phyloP scores from a whole-genome alignment of 2,797 vertebrate genomes.

The Acridotheres tristis region DNA sequence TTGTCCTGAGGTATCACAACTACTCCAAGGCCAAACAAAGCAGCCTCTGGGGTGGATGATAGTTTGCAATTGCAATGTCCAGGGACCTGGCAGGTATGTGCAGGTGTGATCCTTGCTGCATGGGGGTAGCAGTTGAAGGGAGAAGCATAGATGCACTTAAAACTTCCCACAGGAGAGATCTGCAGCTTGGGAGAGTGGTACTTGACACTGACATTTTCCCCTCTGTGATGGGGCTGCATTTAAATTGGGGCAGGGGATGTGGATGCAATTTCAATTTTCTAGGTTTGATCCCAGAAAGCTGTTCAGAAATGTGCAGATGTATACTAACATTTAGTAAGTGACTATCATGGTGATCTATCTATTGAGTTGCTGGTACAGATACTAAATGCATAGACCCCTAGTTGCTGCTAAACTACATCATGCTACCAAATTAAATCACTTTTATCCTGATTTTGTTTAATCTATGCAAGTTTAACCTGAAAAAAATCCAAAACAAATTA shows the following conservation, averaged over 20 bases:
- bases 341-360: neutral
- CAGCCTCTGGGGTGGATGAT: no score
- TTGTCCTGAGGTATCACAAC: neutral
- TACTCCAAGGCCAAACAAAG: neutral
- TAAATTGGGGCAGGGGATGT: fast-evolving
- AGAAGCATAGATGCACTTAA: neutral
- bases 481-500: neutral
- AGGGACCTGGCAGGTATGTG: fast-evolving
- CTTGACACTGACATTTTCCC: neutral
- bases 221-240: neutral
- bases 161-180: neutral
- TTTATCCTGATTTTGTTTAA: neutral
- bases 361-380: neutral
- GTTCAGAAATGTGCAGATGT: neutral
- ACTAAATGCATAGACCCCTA: neutral
- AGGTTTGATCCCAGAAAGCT: neutral
- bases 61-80: no score
- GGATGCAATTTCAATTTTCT: neutral
- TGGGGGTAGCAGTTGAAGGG: neutral
- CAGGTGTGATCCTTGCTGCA: neutral
- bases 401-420: neutral
- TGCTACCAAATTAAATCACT: neutral
- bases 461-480: neutral
- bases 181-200: neutral
- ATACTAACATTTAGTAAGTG: neutral